Percentiles rank a stretch among this genome's conserved stretches.
phyloP scores from a whole-genome alignment of 2,797 vertebrate genomes.

The Pygocentrus nattereri region DNA sequence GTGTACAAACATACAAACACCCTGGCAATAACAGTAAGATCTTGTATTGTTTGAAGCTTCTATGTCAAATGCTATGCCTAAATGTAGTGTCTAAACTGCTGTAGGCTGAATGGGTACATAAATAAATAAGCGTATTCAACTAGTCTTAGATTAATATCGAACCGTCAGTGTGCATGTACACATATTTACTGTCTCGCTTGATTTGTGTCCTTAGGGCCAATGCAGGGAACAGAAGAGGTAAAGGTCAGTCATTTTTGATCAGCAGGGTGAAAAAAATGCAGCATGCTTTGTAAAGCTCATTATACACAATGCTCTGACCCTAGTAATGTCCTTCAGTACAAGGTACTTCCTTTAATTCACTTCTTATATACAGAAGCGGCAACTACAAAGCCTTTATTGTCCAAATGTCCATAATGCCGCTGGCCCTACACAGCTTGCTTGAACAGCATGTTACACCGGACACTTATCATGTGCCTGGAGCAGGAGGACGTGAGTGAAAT shows the following conservation, averaged over 20 bases:
- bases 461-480: background rate
- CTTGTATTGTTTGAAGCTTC: no score
- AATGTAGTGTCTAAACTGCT: no score
- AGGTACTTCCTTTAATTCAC: slow-evolving; percentile 1
- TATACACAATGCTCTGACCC: slow-evolving; percentile 15
- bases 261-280: slow-evolving; percentile 21
- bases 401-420: slow-evolving; percentile 30
- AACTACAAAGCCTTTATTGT: slow-evolving; percentile 1
- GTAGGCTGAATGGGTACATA: no score
- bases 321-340: slow-evolving; percentile 12
- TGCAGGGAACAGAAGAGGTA: background rate
- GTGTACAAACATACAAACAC: no score
- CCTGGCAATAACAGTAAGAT: no score
- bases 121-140: no score
- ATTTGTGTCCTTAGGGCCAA: background rate
- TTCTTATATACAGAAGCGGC: background rate
- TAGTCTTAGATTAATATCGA: background rate
- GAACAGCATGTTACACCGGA: background rate
- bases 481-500: background rate
- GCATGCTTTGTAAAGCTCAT: background rate
- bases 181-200: background rate
- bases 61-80: no score
- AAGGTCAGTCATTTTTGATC: slow-evolving; percentile 31
- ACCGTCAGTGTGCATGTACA: background rate
- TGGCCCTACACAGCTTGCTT: background rate